These are phyloP conservation scores for Enteromius viviparus DNA, from an alignment of 2,797 vertebrate species.

Conservation along the genomic window DNA sequence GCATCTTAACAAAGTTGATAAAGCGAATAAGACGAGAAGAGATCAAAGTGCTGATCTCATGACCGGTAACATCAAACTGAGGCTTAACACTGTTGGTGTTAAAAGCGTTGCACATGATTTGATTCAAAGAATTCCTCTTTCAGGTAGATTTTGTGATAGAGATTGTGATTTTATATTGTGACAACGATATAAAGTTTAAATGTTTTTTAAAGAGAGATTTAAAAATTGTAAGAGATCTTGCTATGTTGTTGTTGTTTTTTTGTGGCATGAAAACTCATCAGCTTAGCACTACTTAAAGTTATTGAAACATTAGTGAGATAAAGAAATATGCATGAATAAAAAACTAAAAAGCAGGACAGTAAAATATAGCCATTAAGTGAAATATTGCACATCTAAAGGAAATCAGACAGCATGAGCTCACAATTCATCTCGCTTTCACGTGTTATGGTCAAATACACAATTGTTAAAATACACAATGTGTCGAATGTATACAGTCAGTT, in stretches of 20 bases:
- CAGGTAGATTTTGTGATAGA: too few species aligned
- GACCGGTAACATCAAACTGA: constrained; percentile 16
- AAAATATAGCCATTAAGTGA: not conserved
- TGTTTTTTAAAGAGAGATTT: not conserved
- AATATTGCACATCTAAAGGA: not conserved
- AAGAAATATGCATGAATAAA: not conserved
- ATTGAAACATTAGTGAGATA: not conserved
- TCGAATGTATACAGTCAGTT: not conserved
- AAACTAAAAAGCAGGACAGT: not conserved
- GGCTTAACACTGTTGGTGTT: not conserved
- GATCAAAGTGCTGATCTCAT: constrained; percentile 23
- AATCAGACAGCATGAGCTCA: not conserved
- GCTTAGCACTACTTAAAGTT: not conserved
- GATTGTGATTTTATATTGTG: not conserved
- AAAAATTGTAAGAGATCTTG: not conserved
- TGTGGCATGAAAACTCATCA: not conserved
- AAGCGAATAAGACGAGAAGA: constrained; percentile 8
- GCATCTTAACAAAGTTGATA: constrained; percentile 13
- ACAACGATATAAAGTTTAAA: not conserved
- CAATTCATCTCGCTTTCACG: not conserved
- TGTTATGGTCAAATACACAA: not conserved
- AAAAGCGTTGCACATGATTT: constrained; percentile 18
- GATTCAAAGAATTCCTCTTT: not conserved
- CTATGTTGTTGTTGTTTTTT: not conserved
- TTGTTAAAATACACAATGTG: not conserved